A percentile compares a stretch with the other conserved stretches of the same genome.
These are phyloP conservation scores for Apodemia hepburni DNA, from an alignment of 2,888 invertebrate species.

Conservation along the genomic window DNA sequence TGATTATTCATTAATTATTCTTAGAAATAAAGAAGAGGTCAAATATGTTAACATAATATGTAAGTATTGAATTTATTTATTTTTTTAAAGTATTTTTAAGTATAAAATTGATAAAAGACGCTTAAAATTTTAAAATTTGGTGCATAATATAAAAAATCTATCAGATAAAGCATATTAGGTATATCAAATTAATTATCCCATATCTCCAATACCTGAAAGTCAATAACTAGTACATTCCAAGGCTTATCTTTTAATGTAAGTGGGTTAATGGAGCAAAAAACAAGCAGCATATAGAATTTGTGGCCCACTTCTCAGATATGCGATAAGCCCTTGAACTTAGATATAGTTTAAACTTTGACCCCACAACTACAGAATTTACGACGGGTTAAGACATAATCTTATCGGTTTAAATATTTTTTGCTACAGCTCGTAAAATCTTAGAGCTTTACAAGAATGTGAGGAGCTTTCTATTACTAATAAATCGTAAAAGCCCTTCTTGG, in stretches of 20 bases:
- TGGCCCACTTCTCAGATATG: slow-evolving; percentile 57
- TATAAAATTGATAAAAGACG: too few relatives aligned
- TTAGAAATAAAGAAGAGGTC: too few relatives aligned
- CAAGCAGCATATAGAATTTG: slow-evolving; percentile 53
- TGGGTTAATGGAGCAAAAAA: slow-evolving; percentile 66
- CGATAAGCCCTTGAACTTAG: slow-evolving; percentile 58
- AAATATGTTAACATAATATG: too few relatives aligned
- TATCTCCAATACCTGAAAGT: too few relatives aligned
- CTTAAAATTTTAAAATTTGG: too few relatives aligned
- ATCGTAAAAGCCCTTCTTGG: background rate
- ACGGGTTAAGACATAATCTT: background rate
- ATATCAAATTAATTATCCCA: too few relatives aligned
- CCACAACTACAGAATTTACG: background rate
- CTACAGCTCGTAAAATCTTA: background rate
- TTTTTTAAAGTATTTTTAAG: too few relatives aligned
- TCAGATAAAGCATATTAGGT: too few relatives aligned
- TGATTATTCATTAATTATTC: too few relatives aligned
- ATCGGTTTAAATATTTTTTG: background rate
- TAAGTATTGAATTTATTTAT: too few relatives aligned
- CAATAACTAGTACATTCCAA: background rate
- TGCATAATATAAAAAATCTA: too few relatives aligned
- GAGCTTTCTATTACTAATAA: background rate
- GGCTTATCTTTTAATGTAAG: slow-evolving; percentile 7
- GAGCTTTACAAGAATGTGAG: background rate
- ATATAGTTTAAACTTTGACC: slow-evolving; percentile 9